These are phyloP conservation scores for Octopus bimaculoides DNA, from an alignment of 1,140 invertebrate genomes.

Conservation along the genomic window DNA sequence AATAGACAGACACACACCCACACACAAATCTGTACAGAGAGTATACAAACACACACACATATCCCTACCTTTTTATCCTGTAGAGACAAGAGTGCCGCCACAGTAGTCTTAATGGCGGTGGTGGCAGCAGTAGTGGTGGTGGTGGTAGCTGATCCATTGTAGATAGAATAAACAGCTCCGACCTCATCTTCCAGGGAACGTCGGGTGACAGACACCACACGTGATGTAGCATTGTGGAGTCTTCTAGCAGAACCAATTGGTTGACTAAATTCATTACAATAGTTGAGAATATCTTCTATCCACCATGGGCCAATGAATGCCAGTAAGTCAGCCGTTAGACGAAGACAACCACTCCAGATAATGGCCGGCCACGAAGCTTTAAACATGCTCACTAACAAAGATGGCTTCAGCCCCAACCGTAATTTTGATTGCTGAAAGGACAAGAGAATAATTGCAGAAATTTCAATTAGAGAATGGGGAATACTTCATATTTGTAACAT, in stretches of 20 bases:
- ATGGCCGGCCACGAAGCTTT: constrained; percentile 80
- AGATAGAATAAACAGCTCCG: no score
- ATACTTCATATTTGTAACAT: not conserved
- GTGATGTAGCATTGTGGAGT: no score
- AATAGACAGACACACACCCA: no score
- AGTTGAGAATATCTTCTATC: constrained; percentile 69
- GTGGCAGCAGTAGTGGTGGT: no score
- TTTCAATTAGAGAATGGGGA: not conserved
- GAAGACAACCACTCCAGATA: constrained; percentile 72
- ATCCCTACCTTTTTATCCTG: no score
- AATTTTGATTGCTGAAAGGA: constrained; percentile 31
- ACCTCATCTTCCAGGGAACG: no score
- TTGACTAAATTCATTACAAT: constrained; percentile 59
- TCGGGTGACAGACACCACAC: no score
- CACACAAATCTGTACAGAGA: no score
- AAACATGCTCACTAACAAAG: constrained; percentile 59
- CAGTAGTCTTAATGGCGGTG: no score
- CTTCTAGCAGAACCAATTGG: not conserved
- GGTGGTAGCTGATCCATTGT: no score
- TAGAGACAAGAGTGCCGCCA: no score
- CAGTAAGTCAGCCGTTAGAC: constrained; percentile 74
- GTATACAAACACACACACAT: no score
- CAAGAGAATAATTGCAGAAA: constrained; percentile 10
- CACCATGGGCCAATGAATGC: constrained; percentile 75
- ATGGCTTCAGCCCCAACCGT: constrained; percentile 29